phyloP scores from a whole-genome alignment of 2,113 vertebrate genomes.

The Rhegmatorhina hoffmannsi region DNA sequence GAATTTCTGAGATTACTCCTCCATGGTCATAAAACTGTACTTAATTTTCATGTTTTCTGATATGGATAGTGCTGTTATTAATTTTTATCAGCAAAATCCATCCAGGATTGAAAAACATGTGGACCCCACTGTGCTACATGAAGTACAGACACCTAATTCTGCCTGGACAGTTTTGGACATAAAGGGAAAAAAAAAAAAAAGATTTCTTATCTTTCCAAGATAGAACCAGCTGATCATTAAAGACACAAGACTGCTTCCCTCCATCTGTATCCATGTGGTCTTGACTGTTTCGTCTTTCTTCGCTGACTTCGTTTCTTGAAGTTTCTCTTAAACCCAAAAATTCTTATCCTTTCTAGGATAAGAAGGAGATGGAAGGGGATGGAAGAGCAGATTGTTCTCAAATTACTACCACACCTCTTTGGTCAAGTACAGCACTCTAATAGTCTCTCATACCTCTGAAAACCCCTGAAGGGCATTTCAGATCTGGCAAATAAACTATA shows the following conservation, averaged over 20 bases:
- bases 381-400: background rate
- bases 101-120: background rate
- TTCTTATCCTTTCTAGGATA: background rate
- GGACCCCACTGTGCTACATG: background rate
- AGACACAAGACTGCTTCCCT: background rate
- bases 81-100: background rate
- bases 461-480: background rate
- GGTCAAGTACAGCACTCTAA: background rate
- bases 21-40: background rate
- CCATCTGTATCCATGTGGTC: background rate
- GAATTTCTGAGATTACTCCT: background rate
- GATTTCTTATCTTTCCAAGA: background rate
- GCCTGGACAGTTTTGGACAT: background rate
- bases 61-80: background rate
- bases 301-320: background rate
- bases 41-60: background rate
- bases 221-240: background rate
- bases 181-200: accelerated
- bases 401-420: background rate
- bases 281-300: background rate
- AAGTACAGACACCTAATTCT: background rate
- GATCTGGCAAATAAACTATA: background rate
- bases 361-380: background rate
- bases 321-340: background rate
- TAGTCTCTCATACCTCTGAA: background rate